phyloP scores from a whole-genome alignment of 2,888 invertebrate species.

The Caenorhabditis japonica region DNA sequence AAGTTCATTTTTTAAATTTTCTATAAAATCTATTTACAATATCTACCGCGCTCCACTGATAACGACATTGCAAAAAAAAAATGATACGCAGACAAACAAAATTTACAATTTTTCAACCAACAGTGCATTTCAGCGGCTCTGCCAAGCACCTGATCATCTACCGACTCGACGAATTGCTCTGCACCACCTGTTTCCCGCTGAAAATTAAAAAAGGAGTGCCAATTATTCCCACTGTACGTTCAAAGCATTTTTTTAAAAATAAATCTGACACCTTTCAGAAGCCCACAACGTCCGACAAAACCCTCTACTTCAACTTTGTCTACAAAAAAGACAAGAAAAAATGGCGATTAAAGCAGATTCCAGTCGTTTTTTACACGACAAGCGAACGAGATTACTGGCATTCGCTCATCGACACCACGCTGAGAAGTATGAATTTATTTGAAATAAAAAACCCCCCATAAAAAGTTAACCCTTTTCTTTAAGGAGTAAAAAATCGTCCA shows the following conservation, averaged over 20 bases:
- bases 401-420: slow-evolving; percentile 55
- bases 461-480: slow-evolving; percentile 10
- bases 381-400: slow-evolving; percentile 66
- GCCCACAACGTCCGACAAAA: slow-evolving; percentile 49
- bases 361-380: slow-evolving; percentile 59
- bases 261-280: slow-evolving; percentile 24
- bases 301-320: slow-evolving; percentile 74
- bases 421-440: slow-evolving; percentile 41
- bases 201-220: slow-evolving; percentile 62
- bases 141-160: slow-evolving; percentile 62
- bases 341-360: slow-evolving; percentile 71
- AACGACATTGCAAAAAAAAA: too few species aligned
- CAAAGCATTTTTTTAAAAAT: background rate
- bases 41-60: too few species aligned
- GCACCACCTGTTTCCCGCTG: slow-evolving; percentile 51
- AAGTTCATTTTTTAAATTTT: too few species aligned
- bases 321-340: slow-evolving; percentile 70
- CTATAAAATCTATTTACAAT: too few species aligned
- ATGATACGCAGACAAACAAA: too few species aligned
- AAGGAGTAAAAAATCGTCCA: slow-evolving; percentile 80
- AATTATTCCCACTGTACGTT: slow-evolving; percentile 42
- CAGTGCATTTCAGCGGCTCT: slow-evolving; percentile 56
- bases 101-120: slow-evolving; percentile 11
- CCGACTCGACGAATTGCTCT: slow-evolving; percentile 65
- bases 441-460: background rate